These are phyloP conservation scores for Neelides sp. DNA, from an alignment of 1,140 invertebrate species.

Conservation along the genomic window DNA sequence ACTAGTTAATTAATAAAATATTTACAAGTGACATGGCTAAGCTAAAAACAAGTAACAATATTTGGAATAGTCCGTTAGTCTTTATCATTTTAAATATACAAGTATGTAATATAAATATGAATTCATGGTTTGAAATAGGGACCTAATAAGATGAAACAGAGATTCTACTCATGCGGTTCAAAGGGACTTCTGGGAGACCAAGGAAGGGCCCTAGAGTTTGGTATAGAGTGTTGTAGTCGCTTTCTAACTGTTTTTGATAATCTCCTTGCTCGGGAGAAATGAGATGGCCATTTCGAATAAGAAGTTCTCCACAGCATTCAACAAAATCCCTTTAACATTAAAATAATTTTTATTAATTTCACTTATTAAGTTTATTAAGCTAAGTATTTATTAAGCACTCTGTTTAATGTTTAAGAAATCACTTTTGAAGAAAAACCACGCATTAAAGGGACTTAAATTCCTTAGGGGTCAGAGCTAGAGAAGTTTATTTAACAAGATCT, in stretches of 20 bases:
- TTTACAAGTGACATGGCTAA: background rate
- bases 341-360: no score
- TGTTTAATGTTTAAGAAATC: no score
- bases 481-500: no score
- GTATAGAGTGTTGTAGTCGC: conserved; percentile 23
- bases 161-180: conserved; percentile 30
- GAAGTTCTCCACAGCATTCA: conserved; percentile 29
- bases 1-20: background rate
- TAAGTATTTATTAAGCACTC: no score
- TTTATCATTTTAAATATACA: background rate
- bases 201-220: conserved; percentile 19
- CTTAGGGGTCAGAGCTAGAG: no score
- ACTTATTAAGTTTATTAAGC: no score
- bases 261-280: conserved; percentile 27
- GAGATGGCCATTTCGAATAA: conserved; percentile 27
- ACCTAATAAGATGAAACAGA: conserved; percentile 29
- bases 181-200: conserved; percentile 22
- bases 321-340: conserved; percentile 29
- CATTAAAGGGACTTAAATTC: no score
- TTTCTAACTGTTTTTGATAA: conserved; percentile 26
- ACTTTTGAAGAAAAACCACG: no score
- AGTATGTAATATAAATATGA: background rate
- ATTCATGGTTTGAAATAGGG: no score
- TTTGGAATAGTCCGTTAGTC: background rate
- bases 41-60: background rate